Percentiles rank a stretch among this genome's conserved stretches.
phyloP scores from a whole-genome alignment of 2,113 vertebrate genomes.

The Hemiscyllium ocellatum region DNA sequence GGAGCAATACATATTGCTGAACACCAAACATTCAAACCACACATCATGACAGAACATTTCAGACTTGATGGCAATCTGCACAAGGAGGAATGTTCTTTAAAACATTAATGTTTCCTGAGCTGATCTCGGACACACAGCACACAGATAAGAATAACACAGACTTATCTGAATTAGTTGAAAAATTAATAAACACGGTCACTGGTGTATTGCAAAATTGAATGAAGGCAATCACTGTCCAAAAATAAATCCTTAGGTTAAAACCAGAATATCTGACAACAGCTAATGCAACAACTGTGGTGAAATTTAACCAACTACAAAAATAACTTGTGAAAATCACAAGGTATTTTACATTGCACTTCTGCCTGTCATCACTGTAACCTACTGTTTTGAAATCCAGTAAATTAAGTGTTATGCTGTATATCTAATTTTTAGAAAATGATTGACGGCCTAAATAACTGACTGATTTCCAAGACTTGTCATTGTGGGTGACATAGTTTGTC shows the following conservation, averaged over 20 bases:
- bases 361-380: slow-evolving; percentile 26
- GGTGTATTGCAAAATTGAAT: background rate
- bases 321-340: slow-evolving; percentile 19
- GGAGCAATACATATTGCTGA: background rate
- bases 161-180: background rate
- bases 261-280: background rate
- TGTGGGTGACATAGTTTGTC: slow-evolving; percentile 35
- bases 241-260: background rate
- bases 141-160: background rate
- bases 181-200: background rate
- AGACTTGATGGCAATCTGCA: background rate
- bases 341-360: slow-evolving; percentile 20
- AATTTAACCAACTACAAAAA: slow-evolving; percentile 14
- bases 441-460: slow-evolving; percentile 35
- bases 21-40: too few relatives aligned
- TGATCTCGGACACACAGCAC: background rate
- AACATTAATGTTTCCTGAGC: background rate
- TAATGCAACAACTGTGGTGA: background rate
- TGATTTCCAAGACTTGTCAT: slow-evolving; percentile 36
- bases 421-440: slow-evolving; percentile 34
- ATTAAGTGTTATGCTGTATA: slow-evolving; percentile 31
- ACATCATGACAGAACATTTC: background rate
- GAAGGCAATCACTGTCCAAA: background rate
- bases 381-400: slow-evolving; percentile 35
- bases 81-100: background rate